A percentile compares a stretch with the other conserved stretches of the same genome.
Conservation (phyloP, 2,113 vertebrate species). For the Cacatua alba region DNA sequence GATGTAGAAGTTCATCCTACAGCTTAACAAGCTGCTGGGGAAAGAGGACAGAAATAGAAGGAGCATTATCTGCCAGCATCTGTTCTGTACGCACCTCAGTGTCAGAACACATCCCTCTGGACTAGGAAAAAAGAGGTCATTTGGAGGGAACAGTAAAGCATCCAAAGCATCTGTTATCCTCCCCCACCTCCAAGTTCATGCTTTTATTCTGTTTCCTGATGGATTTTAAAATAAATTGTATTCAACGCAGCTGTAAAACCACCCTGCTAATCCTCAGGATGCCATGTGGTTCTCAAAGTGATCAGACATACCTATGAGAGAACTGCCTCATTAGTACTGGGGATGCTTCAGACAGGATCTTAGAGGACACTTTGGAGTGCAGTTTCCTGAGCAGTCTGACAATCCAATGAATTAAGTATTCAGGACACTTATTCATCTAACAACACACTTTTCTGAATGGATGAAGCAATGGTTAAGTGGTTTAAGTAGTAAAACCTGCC, state of each 20-base stretch:
- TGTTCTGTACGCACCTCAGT: background rate
- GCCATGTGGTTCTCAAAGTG: accelerated
- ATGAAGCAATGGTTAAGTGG: background rate
- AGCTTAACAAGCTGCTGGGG: background rate
- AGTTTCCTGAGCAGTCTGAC: background rate
- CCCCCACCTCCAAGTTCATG: background rate
- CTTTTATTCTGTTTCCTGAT: background rate
- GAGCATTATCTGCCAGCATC: background rate
- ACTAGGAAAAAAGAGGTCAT: background rate
- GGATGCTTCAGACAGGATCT: background rate
- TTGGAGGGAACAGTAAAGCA: background rate
- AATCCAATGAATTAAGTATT: background rate
- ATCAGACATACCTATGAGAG: background rate
- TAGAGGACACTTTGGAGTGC: background rate
- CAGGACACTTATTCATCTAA: background rate
- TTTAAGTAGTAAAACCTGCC: background rate
- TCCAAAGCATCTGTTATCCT: background rate
- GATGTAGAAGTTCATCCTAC: background rate
- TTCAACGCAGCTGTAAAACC: background rate
- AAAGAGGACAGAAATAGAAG: background rate
- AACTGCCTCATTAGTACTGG: background rate
- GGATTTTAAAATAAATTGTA: background rate
- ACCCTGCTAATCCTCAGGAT: background rate
- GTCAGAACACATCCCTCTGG: background rate
- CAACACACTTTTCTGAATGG: background rate